A percentile compares a stretch with the other conserved stretches of the same genome.
phyloP scores from a whole-genome alignment of 2,888 invertebrate genomes.

The Eledona agricola region DNA sequence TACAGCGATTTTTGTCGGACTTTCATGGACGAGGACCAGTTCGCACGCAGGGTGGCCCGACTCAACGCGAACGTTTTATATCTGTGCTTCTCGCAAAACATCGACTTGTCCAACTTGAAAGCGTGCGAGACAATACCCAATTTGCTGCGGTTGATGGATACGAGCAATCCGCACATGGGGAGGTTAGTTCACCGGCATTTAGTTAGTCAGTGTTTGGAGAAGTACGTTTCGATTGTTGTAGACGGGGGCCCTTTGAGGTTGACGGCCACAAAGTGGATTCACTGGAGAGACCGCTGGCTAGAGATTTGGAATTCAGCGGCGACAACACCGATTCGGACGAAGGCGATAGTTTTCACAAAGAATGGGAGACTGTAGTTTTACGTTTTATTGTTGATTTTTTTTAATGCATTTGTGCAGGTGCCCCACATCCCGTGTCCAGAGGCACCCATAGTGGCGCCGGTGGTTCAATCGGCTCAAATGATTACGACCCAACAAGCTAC shows the following conservation, averaged over 20 bases:
- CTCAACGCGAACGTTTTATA: slow-evolving; percentile 83
- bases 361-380: slow-evolving; percentile 77
- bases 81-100: slow-evolving; percentile 80
- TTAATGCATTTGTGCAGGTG: too few species aligned
- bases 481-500: slow-evolving; percentile 59
- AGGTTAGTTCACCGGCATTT: slow-evolving; percentile 63
- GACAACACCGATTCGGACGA: slow-evolving; percentile 74
- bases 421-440: slow-evolving; percentile 68
- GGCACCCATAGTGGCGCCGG: slow-evolving; percentile 54
- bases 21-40: slow-evolving; percentile 75
- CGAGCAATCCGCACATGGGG: slow-evolving; percentile 74
- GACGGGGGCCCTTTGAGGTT: slow-evolving; percentile 71
- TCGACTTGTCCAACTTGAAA: slow-evolving; percentile 70
- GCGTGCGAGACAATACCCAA: slow-evolving; percentile 78
- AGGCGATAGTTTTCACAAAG: slow-evolving; percentile 78
- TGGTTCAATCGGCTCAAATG: slow-evolving; percentile 58
- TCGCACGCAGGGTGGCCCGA: slow-evolving; percentile 77
- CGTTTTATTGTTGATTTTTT: slow-evolving; percentile 31
- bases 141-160: slow-evolving; percentile 74
- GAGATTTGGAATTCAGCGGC: slow-evolving; percentile 70
- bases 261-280: slow-evolving; percentile 67
- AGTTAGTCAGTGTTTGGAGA: not conserved
- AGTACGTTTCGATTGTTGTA: slow-evolving; percentile 47
- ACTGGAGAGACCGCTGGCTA: slow-evolving; percentile 70
- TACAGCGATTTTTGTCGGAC: slow-evolving; percentile 83